A percentile compares a stretch with the other conserved stretches of the same genome.
Evolutionary conservation across 2,888 invertebrate species (phyloP).

Genomic region (Marasmarcha lunaedactyla): DNA sequence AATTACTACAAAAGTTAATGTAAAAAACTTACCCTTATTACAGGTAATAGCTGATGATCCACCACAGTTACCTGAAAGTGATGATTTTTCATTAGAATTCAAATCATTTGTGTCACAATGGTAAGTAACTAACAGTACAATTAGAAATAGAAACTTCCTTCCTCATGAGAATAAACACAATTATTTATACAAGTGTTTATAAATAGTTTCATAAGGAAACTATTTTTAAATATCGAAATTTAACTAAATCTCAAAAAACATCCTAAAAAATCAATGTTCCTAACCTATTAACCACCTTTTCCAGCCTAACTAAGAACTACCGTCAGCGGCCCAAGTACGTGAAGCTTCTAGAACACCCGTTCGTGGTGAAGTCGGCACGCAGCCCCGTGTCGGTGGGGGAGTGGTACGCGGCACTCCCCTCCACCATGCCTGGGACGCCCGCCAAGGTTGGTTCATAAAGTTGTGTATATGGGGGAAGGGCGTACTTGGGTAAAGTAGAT

Average conservation of each 20-base stretch:
- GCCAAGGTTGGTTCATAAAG: constrained; percentile 9
- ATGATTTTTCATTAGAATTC: constrained; percentile 87
- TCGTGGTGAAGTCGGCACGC: constrained; percentile 84
- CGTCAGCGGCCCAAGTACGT: constrained; percentile 94
- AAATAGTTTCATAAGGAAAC: no score
- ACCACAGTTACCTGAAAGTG: constrained; percentile 82
- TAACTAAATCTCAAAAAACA: no score
- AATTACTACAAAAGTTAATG: no score
- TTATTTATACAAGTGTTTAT: no score
- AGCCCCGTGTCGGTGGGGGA: constrained; percentile 80
- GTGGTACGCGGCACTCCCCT: constrained; percentile 78
- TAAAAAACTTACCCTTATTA: no score
- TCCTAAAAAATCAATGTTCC: no score
- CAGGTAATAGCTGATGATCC: constrained; percentile 89
- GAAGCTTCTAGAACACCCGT: constrained; percentile 88
- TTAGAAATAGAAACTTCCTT: no score
- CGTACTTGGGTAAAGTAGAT: no score
- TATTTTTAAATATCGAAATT: no score
- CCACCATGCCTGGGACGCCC: constrained; percentile 35
- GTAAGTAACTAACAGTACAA: constrained; percentile 64
- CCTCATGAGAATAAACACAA: no score
- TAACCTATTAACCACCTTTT: no score
- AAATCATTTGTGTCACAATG: constrained; percentile 92
- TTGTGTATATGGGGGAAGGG: no score
- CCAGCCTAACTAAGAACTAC: constrained; percentile 93